Evolutionary conservation across 2,797 vertebrate genomes (phyloP).

Genomic region (Erethizon dorsatum): DNA sequence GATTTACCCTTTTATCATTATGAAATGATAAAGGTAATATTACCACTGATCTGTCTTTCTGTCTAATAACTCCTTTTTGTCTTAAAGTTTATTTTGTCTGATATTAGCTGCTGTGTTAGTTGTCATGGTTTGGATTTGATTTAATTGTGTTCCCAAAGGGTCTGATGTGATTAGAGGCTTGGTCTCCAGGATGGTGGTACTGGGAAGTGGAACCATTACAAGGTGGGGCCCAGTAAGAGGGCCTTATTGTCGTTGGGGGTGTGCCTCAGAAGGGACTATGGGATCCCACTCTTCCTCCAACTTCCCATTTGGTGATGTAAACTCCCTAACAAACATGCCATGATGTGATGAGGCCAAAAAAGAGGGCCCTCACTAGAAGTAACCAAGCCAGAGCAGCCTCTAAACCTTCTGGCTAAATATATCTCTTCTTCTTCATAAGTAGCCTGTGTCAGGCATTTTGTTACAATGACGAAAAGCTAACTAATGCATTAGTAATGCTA

Average conservation of each 20-base stretch:
- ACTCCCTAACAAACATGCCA: neutral
- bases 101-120: neutral
- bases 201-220: neutral
- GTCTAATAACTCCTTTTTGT: neutral
- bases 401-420: neutral
- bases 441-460: neutral
- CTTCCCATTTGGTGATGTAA: no score
- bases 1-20: neutral
- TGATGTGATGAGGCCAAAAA: neutral
- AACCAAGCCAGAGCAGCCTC: neutral
- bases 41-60: neutral
- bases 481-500: neutral
- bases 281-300: neutral
- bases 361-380: neutral
- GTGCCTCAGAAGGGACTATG: neutral
- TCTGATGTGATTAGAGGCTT: neutral
- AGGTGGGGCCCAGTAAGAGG: no score
- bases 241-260: no score
- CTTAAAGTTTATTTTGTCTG: neutral
- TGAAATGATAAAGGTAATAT: neutral
- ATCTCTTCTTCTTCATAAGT: neutral
- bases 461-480: neutral
- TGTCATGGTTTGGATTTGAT: neutral
- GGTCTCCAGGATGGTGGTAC: neutral
- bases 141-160: neutral